Conservation (phyloP, 2,888 invertebrate species). For the Malacosoma neustria region DNA sequence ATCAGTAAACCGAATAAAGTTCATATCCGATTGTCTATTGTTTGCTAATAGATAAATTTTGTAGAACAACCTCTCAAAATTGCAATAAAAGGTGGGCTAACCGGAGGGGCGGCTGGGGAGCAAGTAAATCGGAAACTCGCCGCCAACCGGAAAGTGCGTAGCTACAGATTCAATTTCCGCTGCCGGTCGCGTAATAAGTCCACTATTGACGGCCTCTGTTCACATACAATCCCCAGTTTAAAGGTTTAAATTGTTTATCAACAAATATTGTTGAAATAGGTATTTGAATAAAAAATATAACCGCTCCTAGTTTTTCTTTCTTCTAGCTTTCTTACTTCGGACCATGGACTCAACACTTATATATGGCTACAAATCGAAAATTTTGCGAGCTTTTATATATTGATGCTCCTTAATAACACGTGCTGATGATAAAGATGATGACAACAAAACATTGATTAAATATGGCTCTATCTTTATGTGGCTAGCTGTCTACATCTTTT, state of each 20-base stretch:
- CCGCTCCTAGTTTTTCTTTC: too few relatives aligned
- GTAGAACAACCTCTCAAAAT: conserved; percentile 19
- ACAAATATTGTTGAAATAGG: too few relatives aligned
- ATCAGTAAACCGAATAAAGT: background rate
- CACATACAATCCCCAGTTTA: conserved; percentile 26
- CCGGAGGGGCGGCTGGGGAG: conserved; percentile 21
- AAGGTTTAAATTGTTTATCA: conserved; percentile 9
- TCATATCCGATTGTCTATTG: conserved; percentile 3
- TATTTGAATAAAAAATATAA: too few relatives aligned
- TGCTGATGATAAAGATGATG: too few relatives aligned
- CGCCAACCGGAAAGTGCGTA: conserved; percentile 63
- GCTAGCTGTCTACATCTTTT: too few relatives aligned
- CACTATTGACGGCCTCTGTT: conserved; percentile 50
- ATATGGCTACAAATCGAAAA: too few relatives aligned
- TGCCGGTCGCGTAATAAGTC: conserved; percentile 60
- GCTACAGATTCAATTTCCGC: conserved; percentile 69
- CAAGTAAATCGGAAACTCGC: conserved; percentile 44
- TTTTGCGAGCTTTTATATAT: too few relatives aligned
- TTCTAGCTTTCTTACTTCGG: too few relatives aligned
- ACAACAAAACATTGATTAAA: too few relatives aligned
- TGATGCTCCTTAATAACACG: too few relatives aligned
- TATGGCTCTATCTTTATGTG: too few relatives aligned
- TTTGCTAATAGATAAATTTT: conserved; percentile 1
- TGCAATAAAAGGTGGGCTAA: conserved; percentile 37
- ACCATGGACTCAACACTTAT: too few relatives aligned